Base-by-base conservation (phyloP, 2,797 vertebrate species). In the Argya squamiceps region DNA sequence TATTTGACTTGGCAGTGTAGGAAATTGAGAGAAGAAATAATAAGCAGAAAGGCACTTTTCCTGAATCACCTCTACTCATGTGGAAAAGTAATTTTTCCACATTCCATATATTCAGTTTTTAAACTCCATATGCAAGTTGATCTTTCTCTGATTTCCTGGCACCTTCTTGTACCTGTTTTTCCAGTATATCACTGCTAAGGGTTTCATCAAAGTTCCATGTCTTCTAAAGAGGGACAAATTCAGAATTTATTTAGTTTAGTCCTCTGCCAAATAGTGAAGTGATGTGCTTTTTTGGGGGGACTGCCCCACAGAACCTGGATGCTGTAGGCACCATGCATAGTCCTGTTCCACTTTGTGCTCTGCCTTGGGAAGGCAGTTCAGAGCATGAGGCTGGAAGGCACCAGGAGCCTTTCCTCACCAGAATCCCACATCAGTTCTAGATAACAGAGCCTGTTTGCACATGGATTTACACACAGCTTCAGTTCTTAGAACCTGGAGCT, bases 331-430 rank as follows among this genome's bases (percentile, higher is more conserved):
- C 18, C 2, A 0, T 74, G n/a, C 2, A 3, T 9, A 21, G 12
- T 63, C n/a, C 12, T 64, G 0, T 60, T 81, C 11, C 47, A 11
- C 19, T 70, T 52, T 0, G 0, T 73, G 34, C 46, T 62, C 64
- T 89, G 29, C 34, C 16, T 26, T 56, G 49, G 36, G 30, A 60
- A 62, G 50, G 32, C 43, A 32, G 16, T 39, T 50, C 11, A 41
- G 55, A 88, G 46, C 8, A 4, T 36, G 46, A 73, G 22, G 18
- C 44, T 90, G 56, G 46, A 79, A 78, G 50, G 36, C 23, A 16
- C 6, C 8, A 41, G 46, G 41, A 75, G 34, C 36, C n/a, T 52
- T 87, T 79, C 78, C 24, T 71, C 7, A 3, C 47, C 24, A 2
- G 24, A 34, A 39, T 17, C 8, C 21, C 24, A 6, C 34, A 32